phyloP scores from a whole-genome alignment of 2,888 invertebrate species.

The Drosophila neotestacea region DNA sequence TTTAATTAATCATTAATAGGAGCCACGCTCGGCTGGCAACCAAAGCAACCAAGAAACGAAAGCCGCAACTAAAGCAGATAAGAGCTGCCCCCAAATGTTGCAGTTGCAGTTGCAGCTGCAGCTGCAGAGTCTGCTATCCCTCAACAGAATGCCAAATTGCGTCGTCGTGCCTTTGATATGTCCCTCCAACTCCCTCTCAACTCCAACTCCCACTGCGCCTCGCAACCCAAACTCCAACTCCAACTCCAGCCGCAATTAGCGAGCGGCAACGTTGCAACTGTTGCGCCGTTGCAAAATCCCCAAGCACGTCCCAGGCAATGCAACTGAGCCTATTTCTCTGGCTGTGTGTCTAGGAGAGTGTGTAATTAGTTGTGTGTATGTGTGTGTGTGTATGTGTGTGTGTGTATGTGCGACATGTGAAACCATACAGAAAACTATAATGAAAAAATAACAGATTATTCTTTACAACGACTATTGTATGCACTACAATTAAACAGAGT shows the following conservation, averaged over 20 bases:
- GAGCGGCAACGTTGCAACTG: constrained; percentile 44
- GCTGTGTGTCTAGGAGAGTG: constrained; percentile 7
- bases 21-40: constrained; percentile 64
- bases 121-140: constrained; percentile 7
- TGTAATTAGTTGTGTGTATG: neutral
- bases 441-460: constrained; percentile 4
- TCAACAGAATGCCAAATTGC: constrained; percentile 64
- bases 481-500: constrained; percentile 2
- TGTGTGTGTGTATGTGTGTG: constrained; percentile 6
- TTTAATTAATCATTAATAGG: constrained; percentile 78
- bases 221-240: constrained; percentile 13
- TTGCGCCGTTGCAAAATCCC: constrained; percentile 44
- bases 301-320: constrained; percentile 34
- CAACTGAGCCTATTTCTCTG: constrained; percentile 28
- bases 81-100: constrained; percentile 22
- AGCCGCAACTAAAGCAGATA: constrained; percentile 43
- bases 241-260: constrained; percentile 53
- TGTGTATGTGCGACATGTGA: constrained; percentile 28
- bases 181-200: constrained; percentile 15
- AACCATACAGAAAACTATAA: constrained; percentile 28
- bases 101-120: constrained; percentile 19
- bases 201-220: constrained; percentile 20
- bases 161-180: constrained; percentile 58
- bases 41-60: constrained; percentile 40
- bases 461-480: constrained; percentile 27